phyloP scores from a whole-genome alignment of 1,140 invertebrate genomes.

The Sitophilus oryzae region DNA sequence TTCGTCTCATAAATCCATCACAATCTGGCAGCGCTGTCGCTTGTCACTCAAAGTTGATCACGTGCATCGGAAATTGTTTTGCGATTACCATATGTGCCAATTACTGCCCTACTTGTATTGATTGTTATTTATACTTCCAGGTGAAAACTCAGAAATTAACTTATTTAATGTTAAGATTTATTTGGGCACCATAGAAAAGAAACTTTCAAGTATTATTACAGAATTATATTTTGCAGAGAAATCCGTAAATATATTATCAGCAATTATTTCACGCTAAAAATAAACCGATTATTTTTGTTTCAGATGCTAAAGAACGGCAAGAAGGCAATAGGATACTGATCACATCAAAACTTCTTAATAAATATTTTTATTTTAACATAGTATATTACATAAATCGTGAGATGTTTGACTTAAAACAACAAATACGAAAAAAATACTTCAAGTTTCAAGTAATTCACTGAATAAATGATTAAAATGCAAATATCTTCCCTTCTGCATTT shows the following conservation, averaged over 20 bases:
- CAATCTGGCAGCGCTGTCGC: too few species aligned
- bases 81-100: not conserved
- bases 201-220: constrained; percentile 47
- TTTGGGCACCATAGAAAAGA: constrained; percentile 65
- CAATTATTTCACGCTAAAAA: not conserved
- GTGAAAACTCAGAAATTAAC: constrained; percentile 55
- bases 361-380: too few species aligned
- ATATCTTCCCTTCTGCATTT: constrained; percentile 10
- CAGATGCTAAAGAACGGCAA: not conserved
- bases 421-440: constrained; percentile 2
- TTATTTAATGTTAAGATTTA: constrained; percentile 66
- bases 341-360: too few species aligned
- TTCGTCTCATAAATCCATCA: too few species aligned
- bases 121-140: constrained; percentile 30
- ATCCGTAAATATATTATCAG: constrained; percentile 24
- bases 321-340: not conserved
- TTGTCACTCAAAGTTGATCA: too few species aligned
- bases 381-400: too few species aligned
- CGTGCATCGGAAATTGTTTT: too few species aligned
- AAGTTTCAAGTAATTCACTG: not conserved
- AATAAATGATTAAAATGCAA: constrained; percentile 13
- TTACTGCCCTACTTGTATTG: not conserved
- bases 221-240: constrained; percentile 30
- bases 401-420: too few species aligned
- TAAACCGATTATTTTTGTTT: not conserved